Evolutionary conservation across 2,113 vertebrate species (phyloP).

Genomic region (Mormyrus iriodes): DNA sequence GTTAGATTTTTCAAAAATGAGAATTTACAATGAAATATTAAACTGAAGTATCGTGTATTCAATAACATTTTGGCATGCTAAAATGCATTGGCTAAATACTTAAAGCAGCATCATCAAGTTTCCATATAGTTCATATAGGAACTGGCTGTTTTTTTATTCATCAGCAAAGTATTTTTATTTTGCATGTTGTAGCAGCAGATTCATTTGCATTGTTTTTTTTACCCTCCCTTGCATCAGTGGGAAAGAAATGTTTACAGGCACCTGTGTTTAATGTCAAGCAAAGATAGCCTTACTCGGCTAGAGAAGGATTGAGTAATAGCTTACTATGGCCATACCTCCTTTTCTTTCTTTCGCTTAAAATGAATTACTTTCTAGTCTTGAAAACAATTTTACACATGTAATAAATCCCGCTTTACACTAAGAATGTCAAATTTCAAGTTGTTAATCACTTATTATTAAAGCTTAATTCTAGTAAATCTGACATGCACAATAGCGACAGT

Average conservation of each 20-base stretch:
- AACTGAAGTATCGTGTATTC: slow-evolving; percentile 11
- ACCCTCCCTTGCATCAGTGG: slow-evolving; percentile 36
- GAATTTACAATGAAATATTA: background rate
- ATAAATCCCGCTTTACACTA: background rate
- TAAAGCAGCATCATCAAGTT: slow-evolving; percentile 52
- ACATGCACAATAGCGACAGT: background rate
- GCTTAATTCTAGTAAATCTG: background rate
- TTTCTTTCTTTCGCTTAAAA: background rate
- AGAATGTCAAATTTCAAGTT: background rate
- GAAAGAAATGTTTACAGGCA: slow-evolving; percentile 56
- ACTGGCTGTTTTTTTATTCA: slow-evolving; percentile 41
- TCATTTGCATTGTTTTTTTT: slow-evolving; percentile 14
- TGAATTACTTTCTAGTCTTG: background rate
- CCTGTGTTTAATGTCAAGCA: slow-evolving; percentile 57
- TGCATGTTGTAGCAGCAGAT: slow-evolving; percentile 4
- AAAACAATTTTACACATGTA: background rate
- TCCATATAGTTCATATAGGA: slow-evolving; percentile 44
- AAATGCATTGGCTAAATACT: slow-evolving; percentile 49
- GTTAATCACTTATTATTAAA: background rate
- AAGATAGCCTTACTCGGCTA: slow-evolving; percentile 35
- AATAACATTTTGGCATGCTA: slow-evolving; percentile 55
- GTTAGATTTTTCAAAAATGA: background rate
- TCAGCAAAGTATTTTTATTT: slow-evolving; percentile 29
- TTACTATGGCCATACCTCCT: background rate
- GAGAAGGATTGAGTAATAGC: slow-evolving; percentile 32